Conservation (phyloP, 2,113 vertebrate genomes). For the Equus quagga region DNA sequence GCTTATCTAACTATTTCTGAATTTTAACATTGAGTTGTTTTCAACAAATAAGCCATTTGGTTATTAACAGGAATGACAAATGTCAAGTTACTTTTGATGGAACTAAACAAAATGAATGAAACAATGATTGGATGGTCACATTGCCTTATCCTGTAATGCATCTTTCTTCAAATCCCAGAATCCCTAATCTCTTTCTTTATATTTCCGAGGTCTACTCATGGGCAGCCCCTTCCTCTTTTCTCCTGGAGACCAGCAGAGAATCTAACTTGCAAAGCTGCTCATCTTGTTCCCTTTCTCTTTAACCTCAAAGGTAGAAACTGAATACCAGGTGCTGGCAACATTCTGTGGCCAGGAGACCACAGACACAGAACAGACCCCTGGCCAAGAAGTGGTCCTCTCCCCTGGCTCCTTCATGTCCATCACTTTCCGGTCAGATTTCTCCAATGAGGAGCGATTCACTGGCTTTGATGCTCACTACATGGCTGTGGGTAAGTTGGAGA, state of each 20-base stretch:
- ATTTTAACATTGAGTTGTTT: constrained; percentile 43
- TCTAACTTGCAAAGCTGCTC: not conserved
- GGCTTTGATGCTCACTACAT: constrained; percentile 96
- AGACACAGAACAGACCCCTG: constrained; percentile 94
- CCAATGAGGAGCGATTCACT: constrained; percentile 94
- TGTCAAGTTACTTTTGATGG: not conserved
- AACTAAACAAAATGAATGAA: not conserved
- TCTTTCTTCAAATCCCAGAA: not conserved
- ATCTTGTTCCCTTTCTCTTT: constrained; percentile 66
- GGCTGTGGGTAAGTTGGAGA: constrained; percentile 91
- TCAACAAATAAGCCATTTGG: not conserved
- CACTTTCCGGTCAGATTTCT: constrained; percentile 95
- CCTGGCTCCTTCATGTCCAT: constrained; percentile 91
- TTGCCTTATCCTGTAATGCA: not conserved
- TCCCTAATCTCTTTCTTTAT: not conserved
- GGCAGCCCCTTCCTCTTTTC: not conserved
- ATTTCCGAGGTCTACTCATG: not conserved
- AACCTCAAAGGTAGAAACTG: constrained; percentile 90
- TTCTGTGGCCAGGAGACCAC: constrained; percentile 95
- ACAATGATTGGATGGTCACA: not conserved
- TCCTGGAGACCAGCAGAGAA: not conserved
- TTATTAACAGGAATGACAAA: not conserved
- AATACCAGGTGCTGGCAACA: constrained; percentile 90
- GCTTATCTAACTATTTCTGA: not conserved
- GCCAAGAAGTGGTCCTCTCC: constrained; percentile 89